Evolutionary conservation across 2,888 invertebrate species (phyloP).

Genomic region (Meta bourneti): DNA sequence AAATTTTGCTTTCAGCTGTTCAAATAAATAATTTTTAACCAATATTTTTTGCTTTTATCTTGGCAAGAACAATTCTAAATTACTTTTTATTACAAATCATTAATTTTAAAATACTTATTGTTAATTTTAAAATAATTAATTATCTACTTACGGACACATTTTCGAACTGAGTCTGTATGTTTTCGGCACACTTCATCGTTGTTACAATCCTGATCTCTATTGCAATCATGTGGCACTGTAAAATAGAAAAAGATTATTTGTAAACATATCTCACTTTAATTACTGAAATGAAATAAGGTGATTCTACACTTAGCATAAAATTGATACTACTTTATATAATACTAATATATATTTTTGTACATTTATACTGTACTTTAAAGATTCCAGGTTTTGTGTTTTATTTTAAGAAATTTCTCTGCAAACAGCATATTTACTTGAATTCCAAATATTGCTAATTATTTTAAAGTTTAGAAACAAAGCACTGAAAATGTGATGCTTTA

Average conservation of each 20-base stretch:
- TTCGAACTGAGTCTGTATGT: constrained; percentile 71
- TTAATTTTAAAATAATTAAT: neutral
- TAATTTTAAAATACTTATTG: too few species aligned
- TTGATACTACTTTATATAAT: neutral
- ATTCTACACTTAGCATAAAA: neutral
- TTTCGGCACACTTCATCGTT: constrained; percentile 76
- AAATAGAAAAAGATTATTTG: neutral
- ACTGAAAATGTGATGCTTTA: too few species aligned
- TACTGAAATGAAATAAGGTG: neutral
- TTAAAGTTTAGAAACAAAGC: neutral
- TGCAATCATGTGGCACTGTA: constrained; percentile 77
- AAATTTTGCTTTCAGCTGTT: too few species aligned
- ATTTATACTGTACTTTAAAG: neutral
- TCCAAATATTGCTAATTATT: neutral
- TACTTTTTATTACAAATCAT: too few species aligned
- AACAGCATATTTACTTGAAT: neutral
- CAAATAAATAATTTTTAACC: too few species aligned
- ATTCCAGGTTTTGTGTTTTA: neutral
- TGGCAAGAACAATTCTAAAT: too few species aligned
- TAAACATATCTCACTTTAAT: neutral
- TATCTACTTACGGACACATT: constrained; percentile 76
- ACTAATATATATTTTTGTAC: neutral
- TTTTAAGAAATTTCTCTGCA: neutral
- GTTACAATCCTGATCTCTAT: constrained; percentile 74
- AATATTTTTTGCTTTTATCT: too few species aligned